These are phyloP conservation scores for Lamellibrachia luymesi DNA, from an alignment of 1,140 invertebrate species.

Conservation along the genomic window DNA sequence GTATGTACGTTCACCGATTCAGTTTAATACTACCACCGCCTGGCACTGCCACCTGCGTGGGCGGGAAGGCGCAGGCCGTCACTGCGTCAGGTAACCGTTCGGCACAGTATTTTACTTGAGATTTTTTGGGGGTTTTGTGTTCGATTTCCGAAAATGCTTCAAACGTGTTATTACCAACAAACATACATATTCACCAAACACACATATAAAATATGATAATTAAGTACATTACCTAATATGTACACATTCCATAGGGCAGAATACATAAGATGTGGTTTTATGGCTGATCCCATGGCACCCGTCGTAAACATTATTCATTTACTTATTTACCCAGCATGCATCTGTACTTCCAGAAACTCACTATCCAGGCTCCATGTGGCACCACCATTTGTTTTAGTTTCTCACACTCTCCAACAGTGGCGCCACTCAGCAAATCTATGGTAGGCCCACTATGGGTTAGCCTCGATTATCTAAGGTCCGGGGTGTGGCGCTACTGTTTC, in stretches of 20 bases:
- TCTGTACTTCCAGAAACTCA: not conserved
- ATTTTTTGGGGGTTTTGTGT: not conserved
- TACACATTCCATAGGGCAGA: not conserved
- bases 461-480: too few relatives aligned
- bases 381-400: not conserved
- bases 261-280: not conserved
- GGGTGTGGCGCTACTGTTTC: too few relatives aligned
- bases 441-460: too few relatives aligned
- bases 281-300: not conserved
- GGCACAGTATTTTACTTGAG: too few relatives aligned
- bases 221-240: not conserved
- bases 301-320: constrained; percentile 5
- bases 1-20: not conserved
- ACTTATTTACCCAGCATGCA: not conserved
- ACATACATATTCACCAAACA: not conserved
- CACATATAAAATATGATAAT: not conserved
- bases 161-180: not conserved
- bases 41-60: not conserved
- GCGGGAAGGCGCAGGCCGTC: too few relatives aligned
- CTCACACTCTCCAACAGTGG: too few relatives aligned
- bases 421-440: too few relatives aligned
- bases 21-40: not conserved
- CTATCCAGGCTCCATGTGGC: not conserved
- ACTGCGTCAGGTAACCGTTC: too few relatives aligned
- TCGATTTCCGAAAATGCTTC: not conserved